These are phyloP conservation scores for Drosophila planitibia DNA, from an alignment of 2,888 invertebrate species.

Conservation along the genomic window DNA sequence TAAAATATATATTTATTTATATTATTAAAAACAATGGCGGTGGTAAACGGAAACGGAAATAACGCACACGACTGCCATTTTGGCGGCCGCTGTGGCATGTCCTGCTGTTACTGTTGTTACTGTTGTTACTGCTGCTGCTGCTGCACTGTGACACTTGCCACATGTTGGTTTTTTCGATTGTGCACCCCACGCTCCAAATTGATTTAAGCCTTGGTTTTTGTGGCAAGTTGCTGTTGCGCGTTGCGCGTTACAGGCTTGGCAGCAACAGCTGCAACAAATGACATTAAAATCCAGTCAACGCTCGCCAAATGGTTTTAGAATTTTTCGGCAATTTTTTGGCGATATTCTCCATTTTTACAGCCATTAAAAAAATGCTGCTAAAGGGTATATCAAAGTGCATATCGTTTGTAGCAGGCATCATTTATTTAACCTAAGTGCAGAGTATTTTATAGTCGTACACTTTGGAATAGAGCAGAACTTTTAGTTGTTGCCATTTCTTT, in stretches of 20 bases:
- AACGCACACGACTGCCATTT: conserved; percentile 48
- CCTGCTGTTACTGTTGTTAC: conserved; percentile 6
- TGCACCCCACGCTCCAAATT: conserved; percentile 53
- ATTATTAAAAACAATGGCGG: conserved; percentile 33
- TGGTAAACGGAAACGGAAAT: conserved; percentile 60
- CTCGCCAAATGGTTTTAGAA: conserved; percentile 46
- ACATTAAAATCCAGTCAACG: conserved; percentile 67
- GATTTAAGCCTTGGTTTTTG: conserved; percentile 65
- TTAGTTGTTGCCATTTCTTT: background rate
- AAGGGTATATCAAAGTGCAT: background rate
- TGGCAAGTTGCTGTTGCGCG: conserved; percentile 28
- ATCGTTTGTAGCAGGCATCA: background rate
- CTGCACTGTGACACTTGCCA: conserved; percentile 62
- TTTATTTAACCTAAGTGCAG: background rate
- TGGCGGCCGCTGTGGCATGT: conserved; percentile 56
- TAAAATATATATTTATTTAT: conserved; percentile 18
- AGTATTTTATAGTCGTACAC: background rate
- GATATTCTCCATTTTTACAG: conserved; percentile 7
- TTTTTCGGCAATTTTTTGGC: conserved; percentile 34
- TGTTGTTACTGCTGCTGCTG: conserved; percentile 24
- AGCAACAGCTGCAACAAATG: conserved; percentile 71
- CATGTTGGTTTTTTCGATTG: conserved; percentile 59
- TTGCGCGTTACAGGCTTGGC: conserved; percentile 10
- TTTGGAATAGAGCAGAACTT: background rate
- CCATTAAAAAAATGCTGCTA: background rate